Evolutionary conservation across 2,888 invertebrate genomes (phyloP), one percentile per base, ranked within the genome.

Genomic region (Eupithecia subumbrata): DNA sequence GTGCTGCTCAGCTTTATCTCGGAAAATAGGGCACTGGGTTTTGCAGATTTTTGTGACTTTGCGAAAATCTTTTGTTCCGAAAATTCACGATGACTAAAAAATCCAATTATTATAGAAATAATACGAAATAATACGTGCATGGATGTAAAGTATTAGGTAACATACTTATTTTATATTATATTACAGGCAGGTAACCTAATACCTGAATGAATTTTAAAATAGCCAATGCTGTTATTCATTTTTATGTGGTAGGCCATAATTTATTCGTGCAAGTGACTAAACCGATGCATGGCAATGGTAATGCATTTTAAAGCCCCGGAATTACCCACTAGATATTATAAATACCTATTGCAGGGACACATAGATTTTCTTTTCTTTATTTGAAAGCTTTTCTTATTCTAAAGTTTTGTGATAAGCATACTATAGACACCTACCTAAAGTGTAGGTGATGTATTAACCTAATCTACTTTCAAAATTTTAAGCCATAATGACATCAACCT

Each of bases 1-100:
- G 60, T 74, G 72, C 37, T 66, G 30, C 60, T 75, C 69, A 70
- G 45, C n/a, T 60, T 76, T 71, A 60, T 76, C 67, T 60, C 56
- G 16, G 60, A 68, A 66, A 67, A 60, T 71, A 76, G 70, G 71
- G 66, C 48, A 76, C 68, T 56, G 34, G 71, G 63, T 69, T 67
- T 60, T 66, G 66, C 8, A 25, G 25, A 12, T 60, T 25, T 60
- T 60, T 25, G 60, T 60, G 60, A 5, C 12, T 5, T 60, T 25
- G 22, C 9, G 5, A 60, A 22, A 60, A 60, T 25, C 5, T 5
- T 25, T 60, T 60, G 60, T 56, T n/a, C 52, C 18, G 16, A 48
- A 48, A 43, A 52, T 22, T 56, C 12, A 25, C 25, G 12, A 56
- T 22, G 60, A 5, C 11, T 25, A 1, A 25, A 60, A 25, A 22